Conservation (phyloP, 64 coral and sea anemone genomes). For the Montipora foliosa region DNA sequence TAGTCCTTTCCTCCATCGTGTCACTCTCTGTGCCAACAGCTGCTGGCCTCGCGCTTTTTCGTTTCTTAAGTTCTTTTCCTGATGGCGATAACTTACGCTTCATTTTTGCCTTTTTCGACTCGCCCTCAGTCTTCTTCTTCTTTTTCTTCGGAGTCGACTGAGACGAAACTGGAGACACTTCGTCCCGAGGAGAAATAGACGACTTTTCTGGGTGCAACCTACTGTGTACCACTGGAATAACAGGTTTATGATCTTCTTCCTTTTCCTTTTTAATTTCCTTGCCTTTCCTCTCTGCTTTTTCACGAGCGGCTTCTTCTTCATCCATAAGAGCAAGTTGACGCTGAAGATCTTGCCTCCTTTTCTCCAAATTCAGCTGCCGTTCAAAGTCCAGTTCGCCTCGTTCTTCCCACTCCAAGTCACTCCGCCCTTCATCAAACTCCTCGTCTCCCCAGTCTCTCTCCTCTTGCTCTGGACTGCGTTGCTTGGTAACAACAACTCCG, state of each 20-base stretch:
- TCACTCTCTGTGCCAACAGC: background rate
- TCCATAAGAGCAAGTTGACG: constrained; percentile 88
- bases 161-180: constrained; percentile 17
- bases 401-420: constrained; percentile 81
- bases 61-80: constrained; percentile 53
- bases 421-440: constrained; percentile 46
- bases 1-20: background rate
- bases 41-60: constrained; percentile 19
- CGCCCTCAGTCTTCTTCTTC: constrained; percentile 59
- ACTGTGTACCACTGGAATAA: constrained; percentile 62
- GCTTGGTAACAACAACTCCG: constrained; percentile 56
- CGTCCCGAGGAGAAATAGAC: constrained; percentile 34
- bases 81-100: constrained; percentile 50
- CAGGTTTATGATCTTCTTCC: constrained; percentile 40
- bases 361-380: constrained; percentile 84
- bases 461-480: constrained; percentile 52
- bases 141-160: constrained; percentile 59
- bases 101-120: constrained; percentile 41
- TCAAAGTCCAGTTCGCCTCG: constrained; percentile 87
- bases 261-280: constrained; percentile 23
- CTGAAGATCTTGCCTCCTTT: constrained; percentile 79
- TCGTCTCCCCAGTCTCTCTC: constrained; percentile 70
- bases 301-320: constrained; percentile 77
- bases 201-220: constrained; percentile 73
- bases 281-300: constrained; percentile 18